Percentiles rank a stretch among this genome's conserved stretches.
Conservation (phyloP, 1,140 invertebrate species). For the Pectinophora gossypiella region DNA sequence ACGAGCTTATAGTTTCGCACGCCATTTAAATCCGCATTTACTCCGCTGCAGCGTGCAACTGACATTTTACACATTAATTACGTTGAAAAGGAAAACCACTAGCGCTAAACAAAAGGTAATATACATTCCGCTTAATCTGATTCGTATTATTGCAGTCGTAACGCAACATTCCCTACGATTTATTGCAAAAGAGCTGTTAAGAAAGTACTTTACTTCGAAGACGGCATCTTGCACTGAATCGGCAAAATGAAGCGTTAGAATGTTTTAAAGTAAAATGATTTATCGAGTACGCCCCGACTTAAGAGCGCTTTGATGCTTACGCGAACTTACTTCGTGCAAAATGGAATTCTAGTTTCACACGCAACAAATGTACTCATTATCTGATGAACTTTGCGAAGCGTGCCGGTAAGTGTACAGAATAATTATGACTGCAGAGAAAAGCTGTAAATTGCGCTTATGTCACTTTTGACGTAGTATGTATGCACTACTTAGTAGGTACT, state of each 20-base stretch:
- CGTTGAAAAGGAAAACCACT: slow-evolving; percentile 31
- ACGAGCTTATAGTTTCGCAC: no score
- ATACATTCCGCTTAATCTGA: slow-evolving; percentile 58
- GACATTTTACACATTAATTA: slow-evolving; percentile 40
- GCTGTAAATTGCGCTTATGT: slow-evolving; percentile 4
- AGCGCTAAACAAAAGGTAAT: slow-evolving; percentile 57
- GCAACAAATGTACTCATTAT: slow-evolving; percentile 72
- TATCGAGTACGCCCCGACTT: slow-evolving; percentile 49
- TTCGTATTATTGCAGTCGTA: slow-evolving; percentile 63
- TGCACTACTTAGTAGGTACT: not conserved
- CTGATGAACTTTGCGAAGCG: slow-evolving; percentile 58
- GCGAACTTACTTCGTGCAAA: slow-evolving; percentile 59
- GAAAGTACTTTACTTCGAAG: slow-evolving; percentile 38
- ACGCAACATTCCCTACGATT: slow-evolving; percentile 60
- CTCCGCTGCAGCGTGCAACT: not conserved
- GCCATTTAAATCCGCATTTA: not conserved
- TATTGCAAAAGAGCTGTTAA: slow-evolving; percentile 66
- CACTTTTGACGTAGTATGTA: slow-evolving; percentile 13
- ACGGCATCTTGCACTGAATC: slow-evolving; percentile 52
- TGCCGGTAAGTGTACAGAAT: slow-evolving; percentile 21
- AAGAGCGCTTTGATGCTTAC: slow-evolving; percentile 59
- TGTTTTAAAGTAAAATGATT: slow-evolving; percentile 46
- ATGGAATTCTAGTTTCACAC: slow-evolving; percentile 73
- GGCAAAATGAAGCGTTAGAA: slow-evolving; percentile 59
- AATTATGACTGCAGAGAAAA: slow-evolving; percentile 21